Base-by-base conservation (phyloP, 2,888 invertebrate genomes). In the Dynastes maya region DNA sequence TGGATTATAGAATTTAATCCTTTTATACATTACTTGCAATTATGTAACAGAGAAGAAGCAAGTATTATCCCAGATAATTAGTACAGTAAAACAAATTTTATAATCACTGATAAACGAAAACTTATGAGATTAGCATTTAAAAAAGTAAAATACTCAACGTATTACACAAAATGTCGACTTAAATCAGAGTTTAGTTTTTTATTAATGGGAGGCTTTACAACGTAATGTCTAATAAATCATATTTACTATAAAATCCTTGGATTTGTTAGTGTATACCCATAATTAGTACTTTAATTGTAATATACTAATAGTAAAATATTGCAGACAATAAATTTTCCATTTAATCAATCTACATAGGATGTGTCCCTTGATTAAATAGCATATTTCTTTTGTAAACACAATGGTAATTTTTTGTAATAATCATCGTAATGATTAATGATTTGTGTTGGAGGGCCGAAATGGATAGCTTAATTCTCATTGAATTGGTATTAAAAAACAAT, bases 101-200 rank as follows among this genome's bases (percentile, higher is more conserved):
- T 64, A 64, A 64, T n/a, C 64, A n/a, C n/a, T 58, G 55, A 58
- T 58, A 58, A 58, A 64, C 40, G 55, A 27, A 29, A 63, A 9
- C 27, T 63, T 9, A 32, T 32, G 63, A 27, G 63, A 63, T 63
- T 63, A 63, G 13, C 13, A 6, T 63, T 32, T 63, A 13, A 63
- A 63, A 11, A 32, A 13, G 32, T 63, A 32, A 32, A 5, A 29
- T 32, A 11, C 45, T 58, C 22, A 58, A 58, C 29, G 32, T 63
- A 11, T 58, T 58, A 58, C 22, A 22, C 1, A 63, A 63, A 63
- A 63, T 13, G 1, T 32, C 4, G 11, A 32, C 32, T 63, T 32
- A 63, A 63, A 63, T 63, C 63, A 63, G 29, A 11, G 29, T 9
- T 29, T 32, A 2, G 3, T 13, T 45, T 63, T 63, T 63, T 32